phyloP scores from a whole-genome alignment of 2,797 vertebrate species.

The Sebastes taczanowskii region DNA sequence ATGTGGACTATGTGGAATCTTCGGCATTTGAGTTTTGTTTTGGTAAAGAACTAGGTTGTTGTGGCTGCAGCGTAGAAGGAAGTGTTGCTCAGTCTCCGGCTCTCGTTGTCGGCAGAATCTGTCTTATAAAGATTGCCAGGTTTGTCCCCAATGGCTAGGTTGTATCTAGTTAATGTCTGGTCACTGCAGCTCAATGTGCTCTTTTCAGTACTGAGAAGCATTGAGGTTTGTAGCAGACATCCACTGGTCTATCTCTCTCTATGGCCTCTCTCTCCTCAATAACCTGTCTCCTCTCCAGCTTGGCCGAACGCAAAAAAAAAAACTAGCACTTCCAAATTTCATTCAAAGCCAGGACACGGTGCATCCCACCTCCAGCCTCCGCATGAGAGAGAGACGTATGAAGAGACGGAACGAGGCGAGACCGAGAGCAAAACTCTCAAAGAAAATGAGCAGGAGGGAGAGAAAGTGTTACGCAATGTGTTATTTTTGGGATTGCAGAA shows the following conservation, averaged over 20 bases:
- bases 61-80: background rate
- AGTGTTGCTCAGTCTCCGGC: background rate
- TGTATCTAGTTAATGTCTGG: background rate
- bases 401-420: background rate
- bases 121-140: too few relatives aligned
- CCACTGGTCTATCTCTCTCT: background rate
- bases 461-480: constrained; percentile 43
- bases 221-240: background rate
- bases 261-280: constrained; percentile 9
- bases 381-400: background rate
- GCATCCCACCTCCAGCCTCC: background rate
- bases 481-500: constrained; percentile 49
- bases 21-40: background rate
- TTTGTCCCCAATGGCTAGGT: background rate
- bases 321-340: background rate
- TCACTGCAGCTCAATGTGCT: background rate
- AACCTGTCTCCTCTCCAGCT: background rate
- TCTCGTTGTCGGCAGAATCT: background rate
- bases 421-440: constrained; percentile 8
- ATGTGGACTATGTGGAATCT: background rate
- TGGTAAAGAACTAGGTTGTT: background rate
- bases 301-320: background rate
- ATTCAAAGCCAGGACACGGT: constrained; percentile 17
- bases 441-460: constrained; percentile 5
- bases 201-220: background rate